A percentile compares a stretch with the other conserved stretches of the same genome.
Evolutionary conservation across 2,113 vertebrate species (phyloP).

Genomic region (Lynx canadensis): DNA sequence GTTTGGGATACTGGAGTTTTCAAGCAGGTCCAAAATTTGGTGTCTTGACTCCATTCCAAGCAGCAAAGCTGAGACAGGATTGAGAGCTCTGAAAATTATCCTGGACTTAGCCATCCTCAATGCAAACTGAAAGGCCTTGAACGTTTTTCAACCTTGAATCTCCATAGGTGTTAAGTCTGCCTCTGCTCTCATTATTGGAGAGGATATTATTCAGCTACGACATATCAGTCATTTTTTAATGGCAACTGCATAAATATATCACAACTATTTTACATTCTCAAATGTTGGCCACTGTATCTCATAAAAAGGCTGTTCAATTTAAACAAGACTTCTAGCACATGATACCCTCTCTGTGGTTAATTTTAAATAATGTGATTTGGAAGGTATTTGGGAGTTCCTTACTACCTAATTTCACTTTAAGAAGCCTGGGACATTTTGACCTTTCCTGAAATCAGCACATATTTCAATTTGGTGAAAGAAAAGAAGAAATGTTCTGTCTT

Average conservation of each 20-base stretch:
- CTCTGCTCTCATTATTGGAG: not conserved
- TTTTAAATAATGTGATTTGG: conserved; percentile 39
- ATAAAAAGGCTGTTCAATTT: not conserved
- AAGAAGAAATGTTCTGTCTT: conserved; percentile 10
- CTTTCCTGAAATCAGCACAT: conserved; percentile 36
- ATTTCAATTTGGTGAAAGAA: conserved; percentile 22
- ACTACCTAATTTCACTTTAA: not conserved
- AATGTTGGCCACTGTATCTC: not conserved
- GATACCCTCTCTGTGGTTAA: not conserved
- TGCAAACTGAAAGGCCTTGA: not conserved
- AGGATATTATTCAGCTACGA: not conserved
- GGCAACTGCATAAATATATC: not conserved
- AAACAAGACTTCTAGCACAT: conserved; percentile 29
- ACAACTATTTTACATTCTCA: conserved; percentile 29
- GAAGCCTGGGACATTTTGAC: not conserved
- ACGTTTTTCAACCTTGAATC: not conserved
- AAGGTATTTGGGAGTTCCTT: conserved; percentile 30
- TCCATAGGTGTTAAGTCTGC: not conserved
- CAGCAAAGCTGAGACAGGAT: not conserved
- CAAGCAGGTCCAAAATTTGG: not conserved
- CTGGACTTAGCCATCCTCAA: not conserved
- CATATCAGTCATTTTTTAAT: conserved; percentile 38
- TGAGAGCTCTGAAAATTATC: not conserved
- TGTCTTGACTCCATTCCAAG: not conserved
- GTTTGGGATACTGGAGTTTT: not conserved